Base-by-base conservation (phyloP, 2,797 vertebrate species). In the Gobionotothen gibberifrons region DNA sequence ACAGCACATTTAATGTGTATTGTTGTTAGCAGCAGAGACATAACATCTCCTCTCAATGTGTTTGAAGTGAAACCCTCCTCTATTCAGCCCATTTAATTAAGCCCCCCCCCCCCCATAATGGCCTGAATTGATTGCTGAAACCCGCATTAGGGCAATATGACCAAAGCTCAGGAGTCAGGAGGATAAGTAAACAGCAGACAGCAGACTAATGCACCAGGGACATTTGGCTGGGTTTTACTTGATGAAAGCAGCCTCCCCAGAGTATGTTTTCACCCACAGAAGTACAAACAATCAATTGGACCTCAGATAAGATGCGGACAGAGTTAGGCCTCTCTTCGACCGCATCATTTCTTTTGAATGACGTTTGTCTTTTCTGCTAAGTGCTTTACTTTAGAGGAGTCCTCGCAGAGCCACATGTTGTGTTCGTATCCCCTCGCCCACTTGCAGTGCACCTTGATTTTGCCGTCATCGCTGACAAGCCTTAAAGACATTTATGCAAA, bases 221-320 rank as follows among this genome's bases (percentile, higher is more conserved):
- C 78, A 63, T 80, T 86, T 90, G n/a, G 39, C 68, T 52, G 75
- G 73, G 74, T 72, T 87, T 85, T 79, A 79, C 76, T 87, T 89
- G 89, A 93, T 91, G 86, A 92, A 90, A 92, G 78, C 81, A 59
- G 62, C 74, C 46, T 86, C 82, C 85, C 67, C 13, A 1, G 81
- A 85, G 84, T 85, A 83, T 69, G 76, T 88, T 92, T 91, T 75
- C 78, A 70, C 85, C 88, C 81, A 82, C 85, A 89, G 92, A 93
- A 91, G 89, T 90, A 93, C 90, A 92, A 92, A 92, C 90, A 93
- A 93, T 93, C 92, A 93, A 93, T 93, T 79, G 84, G 87, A 85
- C 85, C 85, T 84, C 78, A 82, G 88, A 91, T 90, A 79, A 93
- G 87, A 93, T 72, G 84, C 88, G 87, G 89, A 87, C 82, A 79